phyloP scores from a whole-genome alignment of 2,888 invertebrate genomes.

The Lepidochrysops patricia region DNA sequence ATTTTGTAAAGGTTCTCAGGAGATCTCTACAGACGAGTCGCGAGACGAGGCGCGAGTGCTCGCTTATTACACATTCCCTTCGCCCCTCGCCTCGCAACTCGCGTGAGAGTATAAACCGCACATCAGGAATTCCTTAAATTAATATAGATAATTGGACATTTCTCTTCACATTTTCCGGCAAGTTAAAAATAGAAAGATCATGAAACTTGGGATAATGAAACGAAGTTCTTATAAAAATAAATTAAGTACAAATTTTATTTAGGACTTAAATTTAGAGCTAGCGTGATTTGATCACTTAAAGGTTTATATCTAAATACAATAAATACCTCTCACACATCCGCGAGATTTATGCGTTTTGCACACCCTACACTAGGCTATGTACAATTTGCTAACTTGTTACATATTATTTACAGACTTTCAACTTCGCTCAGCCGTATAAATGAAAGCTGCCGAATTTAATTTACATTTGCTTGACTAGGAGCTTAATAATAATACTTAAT shows the following conservation, averaged over 20 bases:
- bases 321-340: conserved; percentile 34
- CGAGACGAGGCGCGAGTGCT: too few relatives aligned
- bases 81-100: too few relatives aligned
- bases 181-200: neutral
- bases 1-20: too few relatives aligned
- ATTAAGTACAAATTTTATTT: conserved; percentile 42
- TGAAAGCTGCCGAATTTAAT: conserved; percentile 23
- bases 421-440: conserved; percentile 24
- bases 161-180: too few relatives aligned
- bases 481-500: conserved; percentile 21
- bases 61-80: too few relatives aligned
- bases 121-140: too few relatives aligned
- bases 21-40: too few relatives aligned
- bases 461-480: conserved; percentile 22
- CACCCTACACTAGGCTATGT: conserved; percentile 49
- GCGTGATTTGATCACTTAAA: conserved; percentile 53
- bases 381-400: conserved; percentile 8
- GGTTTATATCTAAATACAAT: conserved; percentile 49
- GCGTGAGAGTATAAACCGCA: too few relatives aligned
- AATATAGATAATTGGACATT: too few relatives aligned
- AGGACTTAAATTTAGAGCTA: conserved; percentile 33
- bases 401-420: too few relatives aligned
- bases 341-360: conserved; percentile 69
- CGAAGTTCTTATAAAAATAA: conserved; percentile 31
- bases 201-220: conserved; percentile 19